A percentile compares a stretch with the other conserved stretches of the same genome.
phyloP scores from a whole-genome alignment of 2,888 invertebrate genomes.

The Macaria notata region DNA sequence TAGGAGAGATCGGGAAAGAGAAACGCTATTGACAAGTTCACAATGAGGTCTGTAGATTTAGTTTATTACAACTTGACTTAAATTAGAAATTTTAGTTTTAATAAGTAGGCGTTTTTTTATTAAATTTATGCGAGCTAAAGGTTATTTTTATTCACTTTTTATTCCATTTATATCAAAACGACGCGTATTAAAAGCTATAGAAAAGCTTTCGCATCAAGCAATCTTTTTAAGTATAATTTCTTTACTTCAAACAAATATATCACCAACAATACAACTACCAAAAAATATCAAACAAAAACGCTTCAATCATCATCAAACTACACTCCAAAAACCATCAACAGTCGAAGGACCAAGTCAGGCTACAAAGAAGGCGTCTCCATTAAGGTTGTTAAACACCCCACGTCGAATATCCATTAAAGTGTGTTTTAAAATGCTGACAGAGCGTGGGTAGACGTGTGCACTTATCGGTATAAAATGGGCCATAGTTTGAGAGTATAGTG shows the following conservation, averaged over 20 bases:
- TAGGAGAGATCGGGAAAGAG: conserved; percentile 23
- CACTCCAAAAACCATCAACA: not conserved
- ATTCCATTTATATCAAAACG: no score
- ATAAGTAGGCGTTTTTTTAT: no score
- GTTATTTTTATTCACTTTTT: no score
- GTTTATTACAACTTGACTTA: not conserved
- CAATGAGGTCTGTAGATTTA: conserved; percentile 1
- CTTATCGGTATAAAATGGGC: conserved; percentile 33
- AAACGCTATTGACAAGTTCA: conserved; percentile 14
- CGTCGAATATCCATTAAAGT: conserved; percentile 28
- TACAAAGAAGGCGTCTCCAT: conserved; percentile 14
- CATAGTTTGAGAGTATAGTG: no score
- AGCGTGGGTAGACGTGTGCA: conserved; percentile 41
- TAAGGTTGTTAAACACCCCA: conserved; percentile 25
- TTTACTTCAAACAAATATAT: no score
- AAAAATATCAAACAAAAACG: no score
- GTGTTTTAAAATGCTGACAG: conserved; percentile 36
- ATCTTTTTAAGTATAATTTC: no score
- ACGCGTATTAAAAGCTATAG: no score
- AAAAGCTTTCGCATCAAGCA: no score
- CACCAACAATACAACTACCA: no score
- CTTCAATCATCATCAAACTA: no score
- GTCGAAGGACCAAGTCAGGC: conserved; percentile 7
- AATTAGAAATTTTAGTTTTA: not conserved
- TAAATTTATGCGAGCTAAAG: no score